Base-by-base conservation (phyloP, 2,113 vertebrate species). In the Scomber scombrus region DNA sequence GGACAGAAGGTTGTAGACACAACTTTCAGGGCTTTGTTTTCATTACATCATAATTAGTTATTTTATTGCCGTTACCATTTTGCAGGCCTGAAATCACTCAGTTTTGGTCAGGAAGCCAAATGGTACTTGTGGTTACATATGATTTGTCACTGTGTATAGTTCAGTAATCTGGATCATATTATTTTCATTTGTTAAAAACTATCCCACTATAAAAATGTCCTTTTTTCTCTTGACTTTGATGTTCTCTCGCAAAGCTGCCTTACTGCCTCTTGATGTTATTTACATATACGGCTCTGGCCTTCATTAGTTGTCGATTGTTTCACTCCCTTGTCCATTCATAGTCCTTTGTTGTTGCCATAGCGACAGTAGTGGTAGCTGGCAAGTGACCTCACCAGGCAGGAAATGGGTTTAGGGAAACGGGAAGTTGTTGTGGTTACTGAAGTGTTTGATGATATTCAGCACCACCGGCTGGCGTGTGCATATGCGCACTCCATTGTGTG, bases 401-500 rank as follows among this genome's bases (percentile, higher is more conserved):
- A 95, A 95, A 93, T 91, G 46, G 73, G 46, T 78, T 84, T 74
- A 86, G 78, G 83, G 90, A 89, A 94, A 94, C 82, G 87, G 94
- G 94, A 95, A 95, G 95, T 95, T 93, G 93, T 95, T 95, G 93
- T 91, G 89, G 91, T 94, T 89, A 86, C 89, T 88, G 73, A 90
- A 91, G 88, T 85, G 84, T 91, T 91, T 94, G 93, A 95, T 90
- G 88, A 93, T 86, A 82, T 92, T 86, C 89, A 94, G 90, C 52
- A 52, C 72, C 67, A 56, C 58, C 34, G 61, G 83, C 75, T 78
- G 70, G 82, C 40, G 15, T 74, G 73, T 75, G 78, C 61, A 67
- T 67, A 4, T 3, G 16, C 19, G 69, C 18, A 0, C 57, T 58
- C 13, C 8, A 46, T 71, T 85, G 68, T 87, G 29, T 69, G 21